Evolutionary conservation across 2,797 vertebrate genomes (phyloP), one percentile per base, ranked within the genome.

Genomic region (Enteromius unitaeniatus): DNA sequence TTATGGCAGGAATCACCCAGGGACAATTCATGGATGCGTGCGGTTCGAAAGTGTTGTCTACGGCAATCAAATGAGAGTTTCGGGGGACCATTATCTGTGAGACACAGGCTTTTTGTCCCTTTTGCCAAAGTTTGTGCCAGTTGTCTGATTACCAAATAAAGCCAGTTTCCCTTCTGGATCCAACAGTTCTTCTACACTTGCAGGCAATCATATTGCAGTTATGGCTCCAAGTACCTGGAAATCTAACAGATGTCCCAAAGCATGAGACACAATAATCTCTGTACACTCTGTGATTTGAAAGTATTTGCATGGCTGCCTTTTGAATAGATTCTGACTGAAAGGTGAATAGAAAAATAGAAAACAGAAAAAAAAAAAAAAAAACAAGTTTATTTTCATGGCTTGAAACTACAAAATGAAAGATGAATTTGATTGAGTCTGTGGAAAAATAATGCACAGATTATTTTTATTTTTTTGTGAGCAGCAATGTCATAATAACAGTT

Each of bases 1-100:
- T 86, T 87, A 84, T 81, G 76, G 74, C 84, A 68, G 83, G 86
- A 65, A 78, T 73, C 28, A 86, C 77, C 87, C 19, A 69, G 72
- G 81, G 80, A 88, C 76, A 85, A 78, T 60, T 45, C 74, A 31
- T 53, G 55, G 81, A 86, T 55, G 47, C n/a, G 51, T 26, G 82
- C 70, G 53, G 68, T 80, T 69, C 28, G 75, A 87, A 79, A 82
- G 49, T 62, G 23, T 86, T 85, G 88, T 75, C 72, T 14, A 77
- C 8, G 31, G 81, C 76, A 62, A 69, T 60, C 83, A 68, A 14
- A 82, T 80, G 45, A 87, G 87, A 85, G 60, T 47, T 62, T 74
- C 40, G 21, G 78, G 74, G 14, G 2, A 37, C n/a, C 42, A 81
- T 82, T 88, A 89, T 89, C 87, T 72, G 70, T 1, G n/a, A 23